Evolutionary conservation across 2,797 vertebrate genomes (phyloP).

Genomic region (Valencia hispanica): DNA sequence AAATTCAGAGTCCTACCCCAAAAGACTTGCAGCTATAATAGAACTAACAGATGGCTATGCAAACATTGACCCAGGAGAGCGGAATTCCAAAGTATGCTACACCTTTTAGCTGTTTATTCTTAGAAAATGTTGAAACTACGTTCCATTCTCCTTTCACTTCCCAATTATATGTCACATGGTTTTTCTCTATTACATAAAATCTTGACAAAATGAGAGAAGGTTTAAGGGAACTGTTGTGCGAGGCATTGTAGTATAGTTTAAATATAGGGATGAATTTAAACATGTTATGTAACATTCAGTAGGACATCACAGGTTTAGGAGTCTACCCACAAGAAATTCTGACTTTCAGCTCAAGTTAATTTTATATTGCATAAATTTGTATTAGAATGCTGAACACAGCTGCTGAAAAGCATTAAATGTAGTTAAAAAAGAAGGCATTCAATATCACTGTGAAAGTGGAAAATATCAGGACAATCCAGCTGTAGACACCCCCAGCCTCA

Average conservation of each 20-base stretch:
- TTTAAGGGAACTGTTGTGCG: constrained; percentile 4
- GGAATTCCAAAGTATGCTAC: not conserved
- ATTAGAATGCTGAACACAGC: not conserved
- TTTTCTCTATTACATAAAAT: not conserved
- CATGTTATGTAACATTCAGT: constrained; percentile 2
- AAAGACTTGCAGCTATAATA: not conserved
- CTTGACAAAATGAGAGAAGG: no score
- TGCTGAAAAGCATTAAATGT: not conserved
- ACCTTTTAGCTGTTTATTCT: not conserved
- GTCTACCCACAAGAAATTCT: constrained; percentile 29
- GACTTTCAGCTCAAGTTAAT: not conserved
- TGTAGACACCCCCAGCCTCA: constrained; percentile 59
- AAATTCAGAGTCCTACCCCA: not conserved
- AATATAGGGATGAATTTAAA: not conserved
- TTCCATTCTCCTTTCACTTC: not conserved
- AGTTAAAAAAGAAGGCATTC: not conserved
- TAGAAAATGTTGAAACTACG: not conserved
- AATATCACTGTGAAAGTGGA: constrained; percentile 11
- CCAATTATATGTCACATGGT: not conserved
- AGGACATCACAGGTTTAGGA: constrained; percentile 10
- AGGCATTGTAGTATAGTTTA: not conserved
- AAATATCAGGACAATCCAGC: constrained; percentile 33
- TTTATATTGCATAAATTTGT: constrained; percentile 2
- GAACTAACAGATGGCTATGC: not conserved
- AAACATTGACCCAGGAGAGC: not conserved